Evolutionary conservation across 2,888 invertebrate species (phyloP).

Genomic region (Cabera pusaria): DNA sequence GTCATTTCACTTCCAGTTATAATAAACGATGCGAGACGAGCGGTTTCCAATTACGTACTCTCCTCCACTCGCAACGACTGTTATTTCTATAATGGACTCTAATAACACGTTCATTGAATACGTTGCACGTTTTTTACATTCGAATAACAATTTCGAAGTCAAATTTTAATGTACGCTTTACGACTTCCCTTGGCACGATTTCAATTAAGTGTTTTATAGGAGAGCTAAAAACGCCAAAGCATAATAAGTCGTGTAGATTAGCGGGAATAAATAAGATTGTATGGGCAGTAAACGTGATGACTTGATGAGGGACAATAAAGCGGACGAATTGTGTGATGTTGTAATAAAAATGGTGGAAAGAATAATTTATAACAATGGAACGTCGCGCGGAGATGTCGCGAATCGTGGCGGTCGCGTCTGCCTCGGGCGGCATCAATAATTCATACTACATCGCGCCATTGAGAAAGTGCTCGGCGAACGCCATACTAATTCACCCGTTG

Average conservation of each 20-base stretch:
- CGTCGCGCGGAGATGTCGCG: slow-evolving; percentile 52
- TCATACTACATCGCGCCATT: slow-evolving; percentile 77
- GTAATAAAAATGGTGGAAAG: slow-evolving; percentile 53
- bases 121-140: slow-evolving; percentile 43
- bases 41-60: slow-evolving; percentile 34
- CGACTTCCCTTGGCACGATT: slow-evolving; percentile 49
- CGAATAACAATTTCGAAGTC: slow-evolving; percentile 40
- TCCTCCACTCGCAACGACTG: slow-evolving; percentile 32
- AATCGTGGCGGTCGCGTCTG: slow-evolving; percentile 42
- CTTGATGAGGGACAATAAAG: slow-evolving; percentile 43
- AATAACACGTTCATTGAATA: slow-evolving; percentile 51
- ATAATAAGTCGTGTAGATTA: slow-evolving; percentile 40
- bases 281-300: slow-evolving; percentile 43
- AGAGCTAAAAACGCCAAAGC: slow-evolving; percentile 36
- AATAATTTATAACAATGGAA: slow-evolving; percentile 71
- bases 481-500: slow-evolving; percentile 73
- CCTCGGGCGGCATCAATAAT: slow-evolving; percentile 69
- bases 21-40: slow-evolving; percentile 42
- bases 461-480: slow-evolving; percentile 80
- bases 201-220: slow-evolving; percentile 46
- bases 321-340: slow-evolving; percentile 49
- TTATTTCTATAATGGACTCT: slow-evolving; percentile 47
- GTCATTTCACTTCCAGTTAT: slow-evolving; percentile 42
- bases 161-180: slow-evolving; percentile 39
- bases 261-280: slow-evolving; percentile 35